phyloP scores from a whole-genome alignment of 2,113 vertebrate species.

The Cisticola juncidis region DNA sequence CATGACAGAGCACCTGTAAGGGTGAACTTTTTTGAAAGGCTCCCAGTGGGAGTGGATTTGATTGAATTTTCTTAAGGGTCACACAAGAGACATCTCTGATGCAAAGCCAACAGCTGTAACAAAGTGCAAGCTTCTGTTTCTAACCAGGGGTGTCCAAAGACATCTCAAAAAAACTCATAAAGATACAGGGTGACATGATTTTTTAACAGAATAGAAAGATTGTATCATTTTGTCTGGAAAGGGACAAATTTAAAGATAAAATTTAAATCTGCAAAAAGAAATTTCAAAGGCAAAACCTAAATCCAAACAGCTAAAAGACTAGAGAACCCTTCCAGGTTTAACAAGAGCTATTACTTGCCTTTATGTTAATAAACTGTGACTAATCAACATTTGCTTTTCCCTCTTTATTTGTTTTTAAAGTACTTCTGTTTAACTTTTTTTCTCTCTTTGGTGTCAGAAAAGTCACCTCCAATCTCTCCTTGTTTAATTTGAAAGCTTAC shows the following conservation, averaged over 20 bases:
- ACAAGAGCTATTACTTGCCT: background rate
- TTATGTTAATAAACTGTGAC: background rate
- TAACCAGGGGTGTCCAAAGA: background rate
- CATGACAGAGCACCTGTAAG: background rate
- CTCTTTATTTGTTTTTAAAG: background rate
- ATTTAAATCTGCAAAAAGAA: background rate
- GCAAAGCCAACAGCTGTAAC: background rate
- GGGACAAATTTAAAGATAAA: background rate
- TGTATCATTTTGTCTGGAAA: background rate
- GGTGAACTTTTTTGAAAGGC: background rate
- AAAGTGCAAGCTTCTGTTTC: background rate
- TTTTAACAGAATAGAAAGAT: background rate
- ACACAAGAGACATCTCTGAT: background rate
- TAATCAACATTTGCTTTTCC: background rate
- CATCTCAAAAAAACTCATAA: background rate
- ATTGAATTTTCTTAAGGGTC: background rate
- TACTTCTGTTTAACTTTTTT: background rate
- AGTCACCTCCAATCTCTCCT: background rate
- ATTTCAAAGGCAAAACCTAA: background rate
- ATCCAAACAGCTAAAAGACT: background rate
- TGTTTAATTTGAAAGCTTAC: background rate
- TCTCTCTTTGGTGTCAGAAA: background rate
- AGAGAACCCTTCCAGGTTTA: background rate
- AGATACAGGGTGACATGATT: accelerated
- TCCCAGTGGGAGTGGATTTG: background rate